Base-by-base conservation (phyloP, 2,888 invertebrate species). In the Netelia fuscicornis region DNA sequence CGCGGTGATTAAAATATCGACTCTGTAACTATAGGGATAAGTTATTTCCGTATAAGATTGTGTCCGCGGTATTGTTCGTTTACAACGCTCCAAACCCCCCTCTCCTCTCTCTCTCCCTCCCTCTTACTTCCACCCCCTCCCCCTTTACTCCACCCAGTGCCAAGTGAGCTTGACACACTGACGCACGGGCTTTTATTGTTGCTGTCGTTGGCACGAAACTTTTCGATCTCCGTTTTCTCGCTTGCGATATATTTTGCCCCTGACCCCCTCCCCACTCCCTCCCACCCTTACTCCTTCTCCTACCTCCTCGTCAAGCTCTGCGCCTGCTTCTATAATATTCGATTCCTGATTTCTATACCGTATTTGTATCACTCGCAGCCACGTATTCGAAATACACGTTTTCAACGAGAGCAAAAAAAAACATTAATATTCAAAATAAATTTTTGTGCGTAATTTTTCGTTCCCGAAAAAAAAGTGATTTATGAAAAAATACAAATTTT, bases 1-100 rank as follows among this genome's bases (percentile, higher is more conserved):
- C 90, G 88, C 90, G 90, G 88, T 91, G 92, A 92, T 92, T 92
- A 92, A 92, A 92, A 92, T 92, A 92, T 92, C 92, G 92, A 91
- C 91, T 91, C 86, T 87, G 77, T 85, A 85, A 85, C 84, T 85
- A 81, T 83, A 83, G 72, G 77, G 80, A 76, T 77, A 82, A 86
- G 81, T 81, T 76, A 84, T 80, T 80, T 83, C 76, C 78, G 80
- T 83, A 86, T 84, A 83, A 84, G 84, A 84, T 80, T 83, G 80
- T 80, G 17, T 44, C 64, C 30, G 62, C 67, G 68, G 78, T 74
- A 83, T 85, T 83, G 80, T 81, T 75, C 80, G 81, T 72, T 78
- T 44, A 44, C 68, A 78, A 30, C 30, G 30, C 30, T 30, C 30
- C 30, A 30, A 30, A 3, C 71, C 48, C 62, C 56, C 68, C 37